Evolutionary conservation across 1,140 invertebrate species (phyloP), one percentile per base, ranked within the genome.

Genomic region (Temnothorax longispinosus): DNA sequence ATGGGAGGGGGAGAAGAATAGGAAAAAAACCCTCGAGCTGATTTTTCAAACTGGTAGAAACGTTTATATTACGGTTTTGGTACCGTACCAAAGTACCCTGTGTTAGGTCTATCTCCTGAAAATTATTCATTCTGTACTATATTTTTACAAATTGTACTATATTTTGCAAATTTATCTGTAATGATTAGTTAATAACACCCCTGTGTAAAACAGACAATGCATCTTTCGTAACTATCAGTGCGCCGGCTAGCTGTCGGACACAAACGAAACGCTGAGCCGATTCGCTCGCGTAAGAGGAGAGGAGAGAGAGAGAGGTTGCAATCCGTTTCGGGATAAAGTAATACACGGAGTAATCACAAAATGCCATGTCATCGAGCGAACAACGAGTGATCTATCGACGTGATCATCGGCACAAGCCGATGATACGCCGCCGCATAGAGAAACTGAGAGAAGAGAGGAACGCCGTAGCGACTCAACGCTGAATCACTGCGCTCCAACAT

Each of bases 331-430:
- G 71, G 54, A 84, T 84, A 84, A 84, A 84, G 69, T 75, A 84
- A 84, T 74, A 84, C 80, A 60, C 54, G 18, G 32, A 74, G 80
- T 75, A 84, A 84, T 84, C 80, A 84, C 32, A 84, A 75, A 84
- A 62, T 71, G 80, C 69, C 80, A 75, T 41, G 80, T 84, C 80
- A 84, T 84, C 54, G 54, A 44, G 54, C 11, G 80, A 84, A 84
- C 80, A 75, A 84, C 69, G 80, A 84, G 58, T 62, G 44, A 74
- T 84, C 80, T 84, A 84, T 82, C 64, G 78, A 81, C 65, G 50
- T 71, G 78, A 81, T 71, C 78, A 81, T 81, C 80, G 80, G 67
- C 67, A 38, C 72, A 44, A 41, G 82, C 52, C 74, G 62, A 78
- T 65, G 82, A 76, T 76, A 65, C 47, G 75, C 15, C 35, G 74